Base-by-base conservation (phyloP, 2,888 invertebrate species). In the Camponotus fellah region DNA sequence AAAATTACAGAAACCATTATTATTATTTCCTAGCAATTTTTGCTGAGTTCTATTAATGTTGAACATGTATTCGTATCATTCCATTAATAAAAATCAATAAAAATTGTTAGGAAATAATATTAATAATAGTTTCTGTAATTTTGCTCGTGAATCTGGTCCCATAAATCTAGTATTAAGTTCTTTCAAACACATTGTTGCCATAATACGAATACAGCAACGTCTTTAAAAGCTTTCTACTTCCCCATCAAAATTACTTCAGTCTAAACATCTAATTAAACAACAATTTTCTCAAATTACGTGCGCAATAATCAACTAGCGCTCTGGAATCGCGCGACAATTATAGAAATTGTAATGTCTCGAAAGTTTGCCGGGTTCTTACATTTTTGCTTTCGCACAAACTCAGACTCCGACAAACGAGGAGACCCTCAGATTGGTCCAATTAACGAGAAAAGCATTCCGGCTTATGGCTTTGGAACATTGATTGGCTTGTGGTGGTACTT, bases 381-480 rank as follows among this genome's bases (percentile, higher is more conserved):
- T 72, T 64, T 62, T 37, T 40, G 14, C 49, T 26, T 12, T 40
- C 32, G 32, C 40, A 68, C 58, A 68, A 72, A 64, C 53, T 49
- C n/a, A 60, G 40, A 40, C 53, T 49, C 34, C 66, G 40, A 66
- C 56, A 53, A 32, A 81, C 56, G 58, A 71, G 71, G 58, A 71
- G 77, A 81, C 72, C 66, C 79, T 83, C 83, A 79, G 87, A 91
- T 92, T 88, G 92, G 89, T 86, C 89, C 91, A 92, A 92, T 92
- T 92, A 92, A 91, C 90, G 89, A 90, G 89, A 79, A 74, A 85
- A 89, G 92, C 91, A 90, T 91, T 91, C 90, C 83, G 89, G 82
- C 86, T 85, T 83, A 86, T 91, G 86, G 87, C 88, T 89, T 90
- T 88, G 82, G 71, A 86, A 82, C 81, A 85, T 87, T 92, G 91